Evolutionary conservation across 2,113 vertebrate genomes (phyloP).

Genomic region (Argyrosomus japonicus): DNA sequence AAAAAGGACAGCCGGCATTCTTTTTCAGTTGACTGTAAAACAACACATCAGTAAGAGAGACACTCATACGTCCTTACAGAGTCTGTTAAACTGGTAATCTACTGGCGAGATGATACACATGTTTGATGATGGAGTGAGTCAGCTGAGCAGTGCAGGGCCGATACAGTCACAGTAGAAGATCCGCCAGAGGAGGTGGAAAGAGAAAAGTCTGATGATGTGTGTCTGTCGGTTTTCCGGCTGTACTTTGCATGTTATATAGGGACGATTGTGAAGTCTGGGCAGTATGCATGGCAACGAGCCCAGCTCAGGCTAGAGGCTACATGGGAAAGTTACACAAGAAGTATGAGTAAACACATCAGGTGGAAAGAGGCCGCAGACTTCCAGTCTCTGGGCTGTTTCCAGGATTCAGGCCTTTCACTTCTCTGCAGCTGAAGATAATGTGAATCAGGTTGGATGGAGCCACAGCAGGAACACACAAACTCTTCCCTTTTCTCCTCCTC

Average conservation of each 20-base stretch:
- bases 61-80: neutral
- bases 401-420: conserved; percentile 34
- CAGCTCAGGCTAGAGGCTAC: conserved; percentile 38
- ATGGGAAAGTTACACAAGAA: conserved; percentile 74
- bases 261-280: conserved; percentile 5
- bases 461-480: conserved; percentile 29
- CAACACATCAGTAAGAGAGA: conserved; percentile 14
- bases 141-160: conserved; percentile 28
- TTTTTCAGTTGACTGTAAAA: conserved; percentile 13
- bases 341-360: conserved; percentile 63
- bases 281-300: conserved; percentile 56
- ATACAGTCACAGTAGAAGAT: conserved; percentile 51
- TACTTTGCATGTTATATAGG: neutral
- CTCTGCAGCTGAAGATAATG: conserved; percentile 46
- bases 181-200: conserved; percentile 2
- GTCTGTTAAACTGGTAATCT: conserved; percentile 20
- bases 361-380: conserved; percentile 40
- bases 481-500: conserved; percentile 45
- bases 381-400: conserved; percentile 57
- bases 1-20: neutral
- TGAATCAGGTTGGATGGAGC: conserved; percentile 56
- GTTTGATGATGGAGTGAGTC: neutral
- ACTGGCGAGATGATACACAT: neutral
- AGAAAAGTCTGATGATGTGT: neutral
- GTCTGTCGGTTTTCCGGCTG: neutral